Evolutionary conservation across 2,888 invertebrate genomes (phyloP), one percentile per base, ranked within the genome.

Genomic region (Epinotia ramella): DNA sequence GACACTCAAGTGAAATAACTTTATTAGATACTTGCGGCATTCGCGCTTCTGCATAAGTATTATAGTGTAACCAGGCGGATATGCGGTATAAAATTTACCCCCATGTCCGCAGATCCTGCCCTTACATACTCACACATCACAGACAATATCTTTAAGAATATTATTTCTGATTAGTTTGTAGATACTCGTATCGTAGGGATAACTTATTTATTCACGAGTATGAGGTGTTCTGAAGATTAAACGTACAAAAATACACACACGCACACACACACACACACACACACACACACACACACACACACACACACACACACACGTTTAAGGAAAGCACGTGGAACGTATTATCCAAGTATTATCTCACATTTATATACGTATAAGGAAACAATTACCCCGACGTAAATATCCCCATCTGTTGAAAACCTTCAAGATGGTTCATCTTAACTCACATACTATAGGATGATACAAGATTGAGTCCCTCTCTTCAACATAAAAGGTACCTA

Each of bases 371-470:
- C 59, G 59, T 20, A 40, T 40, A 40, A 72, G 57, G 20, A 72
- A 65, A 64, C 64, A 65, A 72, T 65, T 65, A 72, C 64, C 12
- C 16, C 44, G 56, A 59, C 24, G 57, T 59, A 65, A 65, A 65
- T 65, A 46, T 65, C 44, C 57, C 24, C 40, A 64, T 64, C 56
- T 71, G 63, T 64, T 24, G 63, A n/a, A 24, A 18, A 33, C 66
- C 66, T 73, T 44, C 49, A 44, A 67, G 66, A 40, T 66, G 20
- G 28, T 65, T 70, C 33, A 16, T 20, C 18, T 46, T 28, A 65
- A 56, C 65, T 57, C 59, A 49, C 60, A 66, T 44, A 66, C 66
- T 28, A 28, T 28, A 62, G 33, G 33, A n/a, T 28, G 33, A 16
- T 33, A 62, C 62, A 33, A 33, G 28, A 60, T 16, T 33, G 28